Evolutionary conservation across 1,140 invertebrate species (phyloP), one percentile per base, ranked within the genome.

Genomic region (Probaryconus sp.): DNA sequence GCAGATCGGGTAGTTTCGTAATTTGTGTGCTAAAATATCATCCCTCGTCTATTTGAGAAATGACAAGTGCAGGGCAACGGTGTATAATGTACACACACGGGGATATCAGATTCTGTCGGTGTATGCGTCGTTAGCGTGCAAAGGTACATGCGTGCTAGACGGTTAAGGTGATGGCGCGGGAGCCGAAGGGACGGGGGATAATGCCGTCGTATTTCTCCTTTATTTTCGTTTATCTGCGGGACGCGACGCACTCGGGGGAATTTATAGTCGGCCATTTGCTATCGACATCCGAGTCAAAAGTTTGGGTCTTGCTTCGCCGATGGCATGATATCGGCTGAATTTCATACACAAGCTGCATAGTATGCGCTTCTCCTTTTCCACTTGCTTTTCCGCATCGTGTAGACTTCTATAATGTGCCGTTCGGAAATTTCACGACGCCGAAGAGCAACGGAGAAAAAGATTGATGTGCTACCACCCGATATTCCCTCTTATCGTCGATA

Each of bases 271-370:
- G 55, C 71, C 70, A 76, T 77, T 77, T 79, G 78, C 63, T 77
- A 79, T 77, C 78, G 75, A 79, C 78, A 73, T 76, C 13, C 68
- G 69, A 73, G 72, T 79, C 71, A 67, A 76, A 79, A 77, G 78
- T 77, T 79, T 26, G 43, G 24, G 48, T 65, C 53, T 42, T 51
- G 55, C 65, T 61, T 51, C 33, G 18, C 16, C 51, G 63, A 67
- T 56, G 63, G 42, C 50, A 56, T 31, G 51, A 55, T 67, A 56
- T 56, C 51, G 40, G 40, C 31, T 26, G 38, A 38, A 58, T 70
- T 70, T 70, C 56, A 70, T 70, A 70, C 56, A 70, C 55, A 60
- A 61, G 45, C 47, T 51, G 37, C 50, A 47, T 55, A 38, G 33
- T 30, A 10, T 28, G 64, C 43, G 30, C 37, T 37, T 31, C 65